Evolutionary conservation across 2,888 invertebrate genomes (phyloP).

Genomic region (Trypoxylon attenuatum): DNA sequence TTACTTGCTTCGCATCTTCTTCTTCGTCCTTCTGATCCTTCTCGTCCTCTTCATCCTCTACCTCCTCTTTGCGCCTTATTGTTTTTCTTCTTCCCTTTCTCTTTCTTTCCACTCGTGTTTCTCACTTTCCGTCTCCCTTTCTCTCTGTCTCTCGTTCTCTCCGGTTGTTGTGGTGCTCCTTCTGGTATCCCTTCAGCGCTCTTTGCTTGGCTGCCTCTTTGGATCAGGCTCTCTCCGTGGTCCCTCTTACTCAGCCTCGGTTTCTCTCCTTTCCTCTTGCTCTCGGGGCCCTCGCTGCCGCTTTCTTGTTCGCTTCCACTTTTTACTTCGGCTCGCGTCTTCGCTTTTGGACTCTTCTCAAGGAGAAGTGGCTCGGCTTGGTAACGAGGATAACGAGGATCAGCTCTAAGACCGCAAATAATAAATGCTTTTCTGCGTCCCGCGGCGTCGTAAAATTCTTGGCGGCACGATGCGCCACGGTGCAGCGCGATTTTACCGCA

Average conservation of each 20-base stretch:
- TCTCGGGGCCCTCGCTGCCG: background rate
- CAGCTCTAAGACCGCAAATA: slow-evolving; percentile 58
- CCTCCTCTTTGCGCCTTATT: slow-evolving; percentile 50
- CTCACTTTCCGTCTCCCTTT: background rate
- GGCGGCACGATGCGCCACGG: slow-evolving; percentile 17
- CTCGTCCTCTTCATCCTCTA: slow-evolving; percentile 10
- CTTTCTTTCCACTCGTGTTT: background rate
- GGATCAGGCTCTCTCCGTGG: background rate
- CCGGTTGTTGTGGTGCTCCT: too few relatives aligned
- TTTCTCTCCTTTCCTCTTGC: background rate
- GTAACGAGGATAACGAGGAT: slow-evolving; percentile 61
- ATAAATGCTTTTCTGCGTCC: slow-evolving; percentile 53
- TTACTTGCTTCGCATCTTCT: slow-evolving; percentile 12
- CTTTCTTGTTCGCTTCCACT: background rate
- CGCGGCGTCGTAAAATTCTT: slow-evolving; percentile 51
- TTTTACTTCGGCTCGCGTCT: background rate
- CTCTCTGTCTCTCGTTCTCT: background rate
- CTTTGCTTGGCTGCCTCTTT: slow-evolving; percentile 14
- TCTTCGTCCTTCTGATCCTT: slow-evolving; percentile 4
- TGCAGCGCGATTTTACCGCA: slow-evolving; percentile 20
- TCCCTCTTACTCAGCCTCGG: background rate
- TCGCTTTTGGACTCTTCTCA: slow-evolving; percentile 23
- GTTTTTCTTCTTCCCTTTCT: slow-evolving; percentile 30
- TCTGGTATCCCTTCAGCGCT: slow-evolving; percentile 9
- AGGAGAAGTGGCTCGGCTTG: slow-evolving; percentile 28